Base-by-base conservation (phyloP, 2,113 vertebrate genomes). In the Amphilophus citrinellus region DNA sequence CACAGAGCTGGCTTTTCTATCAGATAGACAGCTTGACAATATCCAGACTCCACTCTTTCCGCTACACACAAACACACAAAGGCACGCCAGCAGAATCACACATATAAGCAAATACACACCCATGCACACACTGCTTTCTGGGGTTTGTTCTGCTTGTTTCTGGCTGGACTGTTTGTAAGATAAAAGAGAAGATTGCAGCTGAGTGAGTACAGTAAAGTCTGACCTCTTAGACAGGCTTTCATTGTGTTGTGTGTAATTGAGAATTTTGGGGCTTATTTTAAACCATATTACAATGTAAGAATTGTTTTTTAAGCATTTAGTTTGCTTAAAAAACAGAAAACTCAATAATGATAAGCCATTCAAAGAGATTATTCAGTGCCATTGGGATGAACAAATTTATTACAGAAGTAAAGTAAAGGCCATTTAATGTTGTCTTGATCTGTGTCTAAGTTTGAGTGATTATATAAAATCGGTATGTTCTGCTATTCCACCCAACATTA, bases 1-100 rank as follows among this genome's bases (percentile, higher is more conserved):
- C 93, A 94, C 94, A 93, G 87, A 87, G 89, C 94, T 92, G 96
- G 91, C 95, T 95, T 95, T 96, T 93, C 96, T 96, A 97, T 95
- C 95, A 95, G 95, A 95, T 95, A 95, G 95, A 95, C 92, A 94
- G 90, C 87, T 88, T 96, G 97, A 97, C 96, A 96, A 93, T 96
- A 95, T 96, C 97, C 97, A 98, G 97, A 96, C 94, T 94, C 90
- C 85, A 87, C 92, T 95, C 94, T 96, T 96, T 96, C 93, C 94
- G 90, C 90, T 92, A 84, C 91, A 87, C 91, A 93, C 86, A 89
- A 92, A 91, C 80, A 84, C 83, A 89, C 84, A 77, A 56, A 84
- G 68, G 61, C 76, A 84, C 76, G 50, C 53, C 50, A 79, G 32
- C 77, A 84, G 77, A 89, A 71, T 66, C 24, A 77, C 32, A 84